Evolutionary conservation across 2,113 vertebrate species (phyloP).

Genomic region (mouse (Mus musculus)): GRCm39 chr10:115177001-115177500

Average conservation of each 20-base stretch:
- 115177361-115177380: background rate
- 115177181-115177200: background rate
- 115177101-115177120: background rate
- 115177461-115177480: background rate
- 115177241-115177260: background rate
- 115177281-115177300: background rate
- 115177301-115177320: background rate
- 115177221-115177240: background rate
- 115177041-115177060: background rate
- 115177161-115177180: background rate
- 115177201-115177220: constrained; percentile 21
- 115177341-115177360: background rate
- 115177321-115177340: background rate
- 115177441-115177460: background rate
- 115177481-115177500: background rate
- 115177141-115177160: rapidly evolving
- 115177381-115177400: background rate
- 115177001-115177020: background rate
- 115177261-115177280: background rate
- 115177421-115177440: background rate
- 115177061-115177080: background rate
- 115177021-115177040: background rate
- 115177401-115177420: background rate
- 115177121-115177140: background rate
- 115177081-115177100: background rate